Evolutionary conservation across 1,140 invertebrate genomes (phyloP).

Genomic region (Asobara japonica): DNA sequence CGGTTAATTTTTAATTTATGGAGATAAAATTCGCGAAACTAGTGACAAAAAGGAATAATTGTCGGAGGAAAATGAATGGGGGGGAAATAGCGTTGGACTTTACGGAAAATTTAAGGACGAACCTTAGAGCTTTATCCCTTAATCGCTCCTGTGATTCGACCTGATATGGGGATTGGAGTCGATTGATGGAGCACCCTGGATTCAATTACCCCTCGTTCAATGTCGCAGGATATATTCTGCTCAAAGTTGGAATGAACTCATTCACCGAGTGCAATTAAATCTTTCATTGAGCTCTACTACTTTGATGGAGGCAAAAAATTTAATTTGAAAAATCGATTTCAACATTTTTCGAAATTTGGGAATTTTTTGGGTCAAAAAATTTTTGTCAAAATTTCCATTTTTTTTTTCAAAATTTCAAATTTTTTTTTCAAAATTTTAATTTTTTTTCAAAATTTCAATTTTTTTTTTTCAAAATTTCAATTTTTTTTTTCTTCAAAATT

Average conservation of each 20-base stretch:
- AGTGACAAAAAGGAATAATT: not conserved
- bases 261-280: not conserved
- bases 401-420: too few relatives aligned
- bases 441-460: too few relatives aligned
- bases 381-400: too few relatives aligned
- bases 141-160: not conserved
- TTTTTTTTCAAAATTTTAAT: too few relatives aligned
- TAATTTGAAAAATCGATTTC: too few relatives aligned
- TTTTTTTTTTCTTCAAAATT: too few relatives aligned
- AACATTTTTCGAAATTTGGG: too few relatives aligned
- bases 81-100: not conserved
- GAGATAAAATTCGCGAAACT: not conserved
- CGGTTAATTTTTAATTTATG: constrained; percentile 1
- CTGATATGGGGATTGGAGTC: not conserved
- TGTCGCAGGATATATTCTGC: not conserved
- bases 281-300: not conserved
- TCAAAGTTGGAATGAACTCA: not conserved
- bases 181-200: not conserved
- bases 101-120: not conserved
- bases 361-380: too few relatives aligned
- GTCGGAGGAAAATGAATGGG: not conserved
- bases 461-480: too few relatives aligned
- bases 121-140: not conserved
- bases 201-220: not conserved
- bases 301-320: too few relatives aligned